These are phyloP conservation scores for Globodera rostochiensis DNA, from an alignment of 1,140 invertebrate genomes.

Conservation along the genomic window DNA sequence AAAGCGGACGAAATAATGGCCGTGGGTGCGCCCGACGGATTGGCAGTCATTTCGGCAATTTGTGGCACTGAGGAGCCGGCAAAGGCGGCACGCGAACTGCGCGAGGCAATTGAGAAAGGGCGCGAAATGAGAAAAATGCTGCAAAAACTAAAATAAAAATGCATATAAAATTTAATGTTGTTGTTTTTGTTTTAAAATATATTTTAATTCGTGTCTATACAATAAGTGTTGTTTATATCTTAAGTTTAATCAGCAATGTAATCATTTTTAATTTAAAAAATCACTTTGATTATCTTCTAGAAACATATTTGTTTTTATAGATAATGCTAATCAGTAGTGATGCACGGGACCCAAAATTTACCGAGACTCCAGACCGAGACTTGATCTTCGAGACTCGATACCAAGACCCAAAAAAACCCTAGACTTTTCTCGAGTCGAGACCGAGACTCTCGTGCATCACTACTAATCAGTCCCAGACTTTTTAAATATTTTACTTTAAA, in stretches of 20 bases:
- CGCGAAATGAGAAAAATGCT: background rate
- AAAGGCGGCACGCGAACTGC: constrained; percentile 3
- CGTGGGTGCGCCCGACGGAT: background rate
- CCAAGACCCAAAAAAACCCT: too few relatives aligned
- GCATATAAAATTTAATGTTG: background rate
- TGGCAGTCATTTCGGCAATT: constrained; percentile 14
- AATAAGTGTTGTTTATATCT: background rate
- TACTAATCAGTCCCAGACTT: background rate
- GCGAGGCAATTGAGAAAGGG: background rate
- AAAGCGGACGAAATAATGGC: background rate
- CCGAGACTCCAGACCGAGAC: too few relatives aligned
- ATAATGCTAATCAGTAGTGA: too few relatives aligned
- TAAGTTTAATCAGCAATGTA: background rate
- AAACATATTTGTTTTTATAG: too few relatives aligned
- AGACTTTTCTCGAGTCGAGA: too few relatives aligned
- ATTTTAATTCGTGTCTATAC: background rate
- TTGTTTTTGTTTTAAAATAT: too few relatives aligned
- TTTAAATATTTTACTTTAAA: background rate
- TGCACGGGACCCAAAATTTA: too few relatives aligned
- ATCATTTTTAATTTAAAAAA: background rate
- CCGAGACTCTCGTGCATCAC: too few relatives aligned
- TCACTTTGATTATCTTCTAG: background rate
- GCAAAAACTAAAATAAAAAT: background rate
- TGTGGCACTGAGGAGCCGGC: background rate
- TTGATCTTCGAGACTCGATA: too few relatives aligned